These are phyloP conservation scores for Cheumatopsyche charites DNA, from an alignment of 1,140 invertebrate genomes.

Conservation along the genomic window DNA sequence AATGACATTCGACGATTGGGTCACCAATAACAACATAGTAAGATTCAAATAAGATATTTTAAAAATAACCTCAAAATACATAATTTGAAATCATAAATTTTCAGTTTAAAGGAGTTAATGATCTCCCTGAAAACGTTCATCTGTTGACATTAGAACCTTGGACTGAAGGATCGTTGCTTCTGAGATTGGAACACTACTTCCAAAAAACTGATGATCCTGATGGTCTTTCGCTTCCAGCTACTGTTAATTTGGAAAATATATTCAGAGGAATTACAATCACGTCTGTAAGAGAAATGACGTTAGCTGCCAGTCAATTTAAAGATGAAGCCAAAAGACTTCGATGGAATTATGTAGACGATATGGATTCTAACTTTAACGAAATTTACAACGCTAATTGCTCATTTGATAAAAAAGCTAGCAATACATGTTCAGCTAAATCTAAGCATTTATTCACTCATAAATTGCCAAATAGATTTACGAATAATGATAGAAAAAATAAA, in stretches of 20 bases:
- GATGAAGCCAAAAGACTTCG: constrained; percentile 63
- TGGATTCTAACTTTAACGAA: constrained; percentile 26
- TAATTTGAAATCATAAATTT: background rate
- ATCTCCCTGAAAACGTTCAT: constrained; percentile 79
- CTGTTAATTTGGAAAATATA: constrained; percentile 56
- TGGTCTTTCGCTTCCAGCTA: constrained; percentile 49
- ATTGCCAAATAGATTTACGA: background rate
- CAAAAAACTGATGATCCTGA: constrained; percentile 73
- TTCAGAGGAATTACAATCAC: constrained; percentile 66
- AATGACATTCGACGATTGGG: constrained; percentile 57
- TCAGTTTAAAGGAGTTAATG: constrained; percentile 2
- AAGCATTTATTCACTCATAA: background rate
- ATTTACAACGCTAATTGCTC: background rate
- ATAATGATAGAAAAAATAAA: background rate
- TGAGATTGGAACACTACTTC: constrained; percentile 88
- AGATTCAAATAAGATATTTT: too few relatives aligned
- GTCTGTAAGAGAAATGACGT: constrained; percentile 67
- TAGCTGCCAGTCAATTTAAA: constrained; percentile 72
- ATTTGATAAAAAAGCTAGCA: background rate
- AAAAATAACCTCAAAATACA: too few relatives aligned
- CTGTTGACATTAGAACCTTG: constrained; percentile 89
- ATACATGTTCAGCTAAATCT: background rate
- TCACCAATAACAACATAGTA: constrained; percentile 56
- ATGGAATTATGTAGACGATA: constrained; percentile 53
- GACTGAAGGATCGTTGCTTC: constrained; percentile 69